A percentile compares a stretch with the other conserved stretches of the same genome.
Conservation (phyloP, 2,888 invertebrate genomes). For the Leptinotarsa haldemani region DNA sequence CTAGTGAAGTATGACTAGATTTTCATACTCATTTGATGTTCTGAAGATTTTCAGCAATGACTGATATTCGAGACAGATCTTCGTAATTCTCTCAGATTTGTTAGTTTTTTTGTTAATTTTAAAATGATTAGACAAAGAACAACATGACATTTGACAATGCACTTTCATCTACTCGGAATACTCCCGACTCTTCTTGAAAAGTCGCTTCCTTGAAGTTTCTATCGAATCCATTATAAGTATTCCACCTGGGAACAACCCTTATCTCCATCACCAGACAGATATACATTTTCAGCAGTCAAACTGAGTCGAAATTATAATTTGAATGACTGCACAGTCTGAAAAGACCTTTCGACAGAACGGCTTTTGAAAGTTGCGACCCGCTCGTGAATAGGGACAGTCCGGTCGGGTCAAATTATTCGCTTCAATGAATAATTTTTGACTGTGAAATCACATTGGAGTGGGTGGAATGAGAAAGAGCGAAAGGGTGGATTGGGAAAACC, state of each 20-base stretch:
- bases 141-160: no score
- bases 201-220: not conserved
- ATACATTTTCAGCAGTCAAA: constrained; percentile 24
- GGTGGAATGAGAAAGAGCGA: not conserved
- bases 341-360: constrained; percentile 30
- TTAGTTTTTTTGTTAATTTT: no score
- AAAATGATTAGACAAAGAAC: no score
- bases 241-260: constrained; percentile 8
- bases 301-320: constrained; percentile 29
- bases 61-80: no score
- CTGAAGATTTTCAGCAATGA: no score
- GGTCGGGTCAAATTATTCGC: constrained; percentile 16
- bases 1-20: no score
- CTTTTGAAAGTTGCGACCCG: constrained; percentile 26
- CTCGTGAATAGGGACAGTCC: constrained; percentile 14
- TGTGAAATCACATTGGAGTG: constrained; percentile 13
- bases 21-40: no score
- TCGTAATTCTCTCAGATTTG: no score
- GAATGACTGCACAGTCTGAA: constrained; percentile 27
- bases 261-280: constrained; percentile 12
- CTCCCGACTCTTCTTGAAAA: not conserved
- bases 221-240: constrained; percentile 4
- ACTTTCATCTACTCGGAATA: not conserved
- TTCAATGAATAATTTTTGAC: constrained; percentile 15
- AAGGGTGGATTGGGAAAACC: not conserved